Evolutionary conservation across 2,113 vertebrate species (phyloP).

Genomic region (Solea solea): DNA sequence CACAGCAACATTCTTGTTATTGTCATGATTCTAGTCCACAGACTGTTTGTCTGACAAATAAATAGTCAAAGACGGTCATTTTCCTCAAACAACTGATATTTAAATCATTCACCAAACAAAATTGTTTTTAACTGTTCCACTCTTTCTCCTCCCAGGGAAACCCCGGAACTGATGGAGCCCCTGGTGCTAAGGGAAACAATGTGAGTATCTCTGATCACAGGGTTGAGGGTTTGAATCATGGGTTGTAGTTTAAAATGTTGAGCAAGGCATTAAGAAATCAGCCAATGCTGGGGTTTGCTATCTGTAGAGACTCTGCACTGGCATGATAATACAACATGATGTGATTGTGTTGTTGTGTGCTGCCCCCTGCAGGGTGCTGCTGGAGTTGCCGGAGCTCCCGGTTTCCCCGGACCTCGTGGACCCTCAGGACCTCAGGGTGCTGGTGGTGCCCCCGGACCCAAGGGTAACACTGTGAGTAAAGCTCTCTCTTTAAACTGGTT

Average conservation of each 20-base stretch:
- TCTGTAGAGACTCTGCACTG: not conserved
- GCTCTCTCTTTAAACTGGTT: not conserved
- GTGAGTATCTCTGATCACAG: slow-evolving; percentile 82
- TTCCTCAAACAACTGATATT: too few species aligned
- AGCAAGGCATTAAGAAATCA: not conserved
- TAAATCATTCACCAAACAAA: too few species aligned
- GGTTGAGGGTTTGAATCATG: slow-evolving; percentile 9
- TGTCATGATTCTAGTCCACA: not conserved
- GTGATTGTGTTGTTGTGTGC: slow-evolving; percentile 47
- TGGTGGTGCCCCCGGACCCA: slow-evolving; percentile 89
- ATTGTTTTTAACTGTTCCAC: too few species aligned
- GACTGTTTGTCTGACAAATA: not conserved
- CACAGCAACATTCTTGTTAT: not conserved
- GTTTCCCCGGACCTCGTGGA: slow-evolving; percentile 97
- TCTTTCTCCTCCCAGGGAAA: slow-evolving; percentile 85
- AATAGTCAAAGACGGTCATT: too few species aligned
- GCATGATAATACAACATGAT: not conserved
- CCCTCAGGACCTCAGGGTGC: slow-evolving; percentile 92
- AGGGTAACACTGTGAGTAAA: slow-evolving; percentile 94
- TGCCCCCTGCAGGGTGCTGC: slow-evolving; percentile 88
- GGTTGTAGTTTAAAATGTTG: not conserved
- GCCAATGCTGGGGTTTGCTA: not conserved
- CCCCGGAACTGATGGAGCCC: slow-evolving; percentile 90
- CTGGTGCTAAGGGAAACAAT: slow-evolving; percentile 90
- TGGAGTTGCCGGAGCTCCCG: slow-evolving; percentile 96